Percentiles rank a stretch among this genome's conserved stretches.
Evolutionary conservation across 2,113 vertebrate genomes (phyloP).

Genomic region (Penelope pileata): DNA sequence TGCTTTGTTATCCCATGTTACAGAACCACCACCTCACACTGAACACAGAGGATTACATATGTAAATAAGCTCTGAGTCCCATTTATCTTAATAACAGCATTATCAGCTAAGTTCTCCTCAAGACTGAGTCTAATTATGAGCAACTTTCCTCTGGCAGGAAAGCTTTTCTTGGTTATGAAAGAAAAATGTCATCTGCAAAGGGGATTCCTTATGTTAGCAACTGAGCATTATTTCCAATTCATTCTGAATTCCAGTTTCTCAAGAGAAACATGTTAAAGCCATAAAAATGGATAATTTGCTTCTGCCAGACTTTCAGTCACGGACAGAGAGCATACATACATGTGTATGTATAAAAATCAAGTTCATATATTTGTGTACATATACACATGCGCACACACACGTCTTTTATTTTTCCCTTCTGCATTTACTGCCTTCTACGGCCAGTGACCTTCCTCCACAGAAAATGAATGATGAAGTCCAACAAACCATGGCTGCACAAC

Average conservation of each 20-base stretch:
- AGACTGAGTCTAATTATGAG: neutral
- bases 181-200: neutral
- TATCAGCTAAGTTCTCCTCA: neutral
- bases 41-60: neutral
- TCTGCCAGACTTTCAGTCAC: neutral
- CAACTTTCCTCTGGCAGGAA: neutral
- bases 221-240: neutral
- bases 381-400: fast-evolving
- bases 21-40: neutral
- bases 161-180: neutral
- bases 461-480: neutral
- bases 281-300: neutral
- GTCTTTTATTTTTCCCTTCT: neutral
- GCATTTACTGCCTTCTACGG: neutral
- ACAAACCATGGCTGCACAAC: neutral
- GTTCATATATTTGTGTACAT: neutral
- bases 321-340: neutral
- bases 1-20: neutral
- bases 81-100: neutral
- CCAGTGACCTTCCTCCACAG: neutral
- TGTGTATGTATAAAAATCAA: neutral
- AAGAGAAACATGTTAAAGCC: neutral
- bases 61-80: neutral
- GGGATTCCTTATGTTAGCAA: neutral
- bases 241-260: neutral